These are phyloP conservation scores for Aleiodes alternator DNA, from an alignment of 2,888 invertebrate species.

Conservation along the genomic window DNA sequence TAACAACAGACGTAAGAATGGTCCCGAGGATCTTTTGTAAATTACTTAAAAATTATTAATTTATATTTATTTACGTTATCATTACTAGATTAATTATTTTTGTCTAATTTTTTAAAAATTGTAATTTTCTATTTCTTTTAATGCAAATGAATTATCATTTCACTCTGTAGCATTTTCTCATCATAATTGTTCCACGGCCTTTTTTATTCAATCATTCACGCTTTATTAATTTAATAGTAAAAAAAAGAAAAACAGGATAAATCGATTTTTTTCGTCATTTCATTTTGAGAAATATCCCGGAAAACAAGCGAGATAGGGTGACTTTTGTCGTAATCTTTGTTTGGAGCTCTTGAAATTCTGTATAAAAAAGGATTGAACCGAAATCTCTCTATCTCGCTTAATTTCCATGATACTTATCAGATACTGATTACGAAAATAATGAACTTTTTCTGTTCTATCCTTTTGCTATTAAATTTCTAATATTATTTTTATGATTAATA, in stretches of 20 bases:
- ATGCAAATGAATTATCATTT: not conserved
- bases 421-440: no score
- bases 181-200: slow-evolving; percentile 17
- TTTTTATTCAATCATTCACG: slow-evolving; percentile 18
- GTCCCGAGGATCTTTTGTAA: slow-evolving; percentile 17
- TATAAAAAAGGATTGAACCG: no score
- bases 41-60: slow-evolving; percentile 2
- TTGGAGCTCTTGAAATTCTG: no score
- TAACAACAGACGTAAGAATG: slow-evolving; percentile 25
- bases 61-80: not conserved
- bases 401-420: no score
- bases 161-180: not conserved
- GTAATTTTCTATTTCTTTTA: not conserved
- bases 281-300: no score
- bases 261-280: no score
- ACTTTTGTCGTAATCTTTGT: no score
- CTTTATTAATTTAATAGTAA: not conserved
- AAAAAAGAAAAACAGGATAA: no score
- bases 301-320: no score
- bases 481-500: slow-evolving; percentile 16
- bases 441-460: no score
- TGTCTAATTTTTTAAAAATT: not conserved
- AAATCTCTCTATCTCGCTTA: no score
- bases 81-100: not conserved
- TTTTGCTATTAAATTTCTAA: not conserved